Evolutionary conservation across 2,888 invertebrate genomes (phyloP), one percentile per base, ranked within the genome.

Genomic region (Drosophila infuscata): DNA sequence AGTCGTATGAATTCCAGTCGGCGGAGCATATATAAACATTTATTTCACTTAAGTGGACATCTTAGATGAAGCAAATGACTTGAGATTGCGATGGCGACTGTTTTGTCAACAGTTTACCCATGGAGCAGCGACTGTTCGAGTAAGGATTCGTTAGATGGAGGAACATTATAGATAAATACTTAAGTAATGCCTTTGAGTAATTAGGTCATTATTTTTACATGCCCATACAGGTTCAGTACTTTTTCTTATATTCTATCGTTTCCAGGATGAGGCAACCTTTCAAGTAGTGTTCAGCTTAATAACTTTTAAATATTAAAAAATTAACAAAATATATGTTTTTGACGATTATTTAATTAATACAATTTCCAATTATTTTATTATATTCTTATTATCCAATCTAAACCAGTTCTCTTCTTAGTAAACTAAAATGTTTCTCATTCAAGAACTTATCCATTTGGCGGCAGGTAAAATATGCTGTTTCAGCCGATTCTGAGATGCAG

Each of bases 21-120:
- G 48, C 60, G 25, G 32, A 62, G 57, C 68, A 54, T 81, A 82
- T 82, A 77, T 69, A 70, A 70, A 81, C 81, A 88, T 88, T 88
- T 84, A 83, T 88, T 83, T 88, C 84, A 81, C 74, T 85, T 75
- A 88, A 81, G 79, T 85, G 81, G 78, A 75, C 84, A 83, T 69
- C 76, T 70, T 70, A 81, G 82, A 62, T 71, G 63, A 71, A 64
- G 70, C 59, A 60, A 60, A 53, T 62, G 71, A 68, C 79, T 76
- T 59, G 3, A 71, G 66, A 76, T 59, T 64, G 48, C 7, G 12
- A 7, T 36, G 35, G 53, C 35, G 29, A 12, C 33, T 15, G 33
- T 49, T 49, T 49, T 46, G 46, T 25, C 46, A 20, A 46, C 46
- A 46, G 46, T 46, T 46, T 25, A 46, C 25, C 46, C 25, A 8